Conservation (phyloP, 2,797 vertebrate species). For the Falco columbarius region DNA sequence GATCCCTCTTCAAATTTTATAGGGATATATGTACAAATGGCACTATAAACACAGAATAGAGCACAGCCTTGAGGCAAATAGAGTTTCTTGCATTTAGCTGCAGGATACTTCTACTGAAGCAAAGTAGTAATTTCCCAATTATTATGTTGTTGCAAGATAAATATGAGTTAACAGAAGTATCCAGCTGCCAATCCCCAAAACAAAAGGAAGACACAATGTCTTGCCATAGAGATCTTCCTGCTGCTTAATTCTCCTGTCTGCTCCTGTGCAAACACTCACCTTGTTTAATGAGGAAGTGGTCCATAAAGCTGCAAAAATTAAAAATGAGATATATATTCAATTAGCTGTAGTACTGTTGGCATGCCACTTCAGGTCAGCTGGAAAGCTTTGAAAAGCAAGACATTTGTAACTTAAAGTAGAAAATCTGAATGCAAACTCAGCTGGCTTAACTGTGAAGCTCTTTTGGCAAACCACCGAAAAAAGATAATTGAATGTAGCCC, state of each 20-base stretch:
- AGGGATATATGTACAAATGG: background rate
- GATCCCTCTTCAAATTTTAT: background rate
- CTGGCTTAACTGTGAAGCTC: conserved; percentile 40
- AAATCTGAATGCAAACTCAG: conserved; percentile 56
- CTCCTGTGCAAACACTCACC: conserved; percentile 27
- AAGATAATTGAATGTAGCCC: conserved; percentile 57
- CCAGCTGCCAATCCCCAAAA: conserved; percentile 21
- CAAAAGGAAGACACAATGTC: background rate
- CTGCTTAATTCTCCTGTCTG: conserved; percentile 22
- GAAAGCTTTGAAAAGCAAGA: conserved; percentile 56
- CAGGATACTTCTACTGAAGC: background rate
- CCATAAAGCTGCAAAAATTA: background rate
- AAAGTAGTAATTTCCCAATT: conserved; percentile 20
- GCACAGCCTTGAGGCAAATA: background rate
- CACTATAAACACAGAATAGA: background rate
- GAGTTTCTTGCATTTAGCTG: background rate
- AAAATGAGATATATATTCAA: conserved; percentile 40
- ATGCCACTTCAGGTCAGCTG: conserved; percentile 48
- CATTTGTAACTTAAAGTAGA: conserved; percentile 42
- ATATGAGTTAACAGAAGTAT: background rate
- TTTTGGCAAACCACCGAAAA: conserved; percentile 45
- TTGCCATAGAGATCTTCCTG: background rate
- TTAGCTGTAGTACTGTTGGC: conserved; percentile 36
- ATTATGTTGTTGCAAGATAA: background rate
- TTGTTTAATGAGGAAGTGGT: conserved; percentile 37